phyloP scores from a whole-genome alignment of 2,797 vertebrate genomes.

The Pristis pectinata region DNA sequence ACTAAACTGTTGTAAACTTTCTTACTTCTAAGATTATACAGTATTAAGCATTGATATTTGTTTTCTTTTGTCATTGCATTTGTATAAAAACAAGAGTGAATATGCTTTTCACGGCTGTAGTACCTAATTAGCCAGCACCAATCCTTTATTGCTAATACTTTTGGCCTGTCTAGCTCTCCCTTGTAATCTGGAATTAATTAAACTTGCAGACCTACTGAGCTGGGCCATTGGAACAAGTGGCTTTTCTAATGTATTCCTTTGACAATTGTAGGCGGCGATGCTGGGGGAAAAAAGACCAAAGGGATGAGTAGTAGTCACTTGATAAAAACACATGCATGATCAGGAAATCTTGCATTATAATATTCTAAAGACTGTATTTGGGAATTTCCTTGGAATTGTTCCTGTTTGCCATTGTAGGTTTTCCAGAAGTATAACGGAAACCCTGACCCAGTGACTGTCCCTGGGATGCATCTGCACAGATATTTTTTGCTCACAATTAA shows the following conservation, averaged over 20 bases:
- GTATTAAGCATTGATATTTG: background rate
- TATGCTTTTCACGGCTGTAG: background rate
- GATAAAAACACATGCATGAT: background rate
- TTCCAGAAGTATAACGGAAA: background rate
- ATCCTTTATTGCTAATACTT: background rate
- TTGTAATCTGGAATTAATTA: background rate
- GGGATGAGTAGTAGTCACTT: too few species aligned
- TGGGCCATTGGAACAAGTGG: background rate
- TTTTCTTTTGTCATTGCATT: background rate
- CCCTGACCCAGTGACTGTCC: background rate
- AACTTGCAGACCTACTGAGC: background rate
- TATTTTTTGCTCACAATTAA: background rate
- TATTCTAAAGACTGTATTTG: background rate
- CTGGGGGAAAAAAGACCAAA: background rate
- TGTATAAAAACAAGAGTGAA: background rate
- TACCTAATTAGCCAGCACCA: constrained; percentile 22
- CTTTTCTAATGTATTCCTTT: background rate
- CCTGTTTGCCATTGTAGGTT: background rate
- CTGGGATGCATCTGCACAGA: constrained; percentile 8
- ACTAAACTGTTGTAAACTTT: background rate
- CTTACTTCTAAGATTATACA: background rate
- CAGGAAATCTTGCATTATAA: background rate
- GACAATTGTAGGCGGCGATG: background rate
- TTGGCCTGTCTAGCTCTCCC: background rate
- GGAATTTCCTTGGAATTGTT: constrained; percentile 9